Conservation (phyloP, 37 sponge, comb jelly and placozoan species). For the Dysidea cf. avara region DNA sequence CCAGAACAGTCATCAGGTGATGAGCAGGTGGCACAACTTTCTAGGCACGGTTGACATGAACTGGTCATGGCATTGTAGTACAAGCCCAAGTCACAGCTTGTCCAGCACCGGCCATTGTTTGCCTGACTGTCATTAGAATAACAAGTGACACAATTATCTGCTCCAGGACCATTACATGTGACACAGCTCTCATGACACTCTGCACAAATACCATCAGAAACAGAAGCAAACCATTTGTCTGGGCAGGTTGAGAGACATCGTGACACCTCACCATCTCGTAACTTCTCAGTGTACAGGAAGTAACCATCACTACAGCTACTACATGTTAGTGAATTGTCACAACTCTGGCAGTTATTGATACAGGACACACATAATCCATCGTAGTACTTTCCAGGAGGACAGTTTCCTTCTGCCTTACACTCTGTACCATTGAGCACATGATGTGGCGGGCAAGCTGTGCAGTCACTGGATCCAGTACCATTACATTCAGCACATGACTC, state of each 20-base stretch:
- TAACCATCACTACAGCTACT: no score
- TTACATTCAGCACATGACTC: constrained; percentile 46
- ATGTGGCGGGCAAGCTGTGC: constrained; percentile 21
- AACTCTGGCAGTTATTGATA: not conserved
- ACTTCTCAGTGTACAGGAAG: no score
- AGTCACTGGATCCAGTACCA: constrained; percentile 38
- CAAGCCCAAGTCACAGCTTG: constrained; percentile 15
- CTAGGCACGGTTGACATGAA: constrained; percentile 14
- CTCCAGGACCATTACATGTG: constrained; percentile 17
- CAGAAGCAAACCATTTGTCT: no score
- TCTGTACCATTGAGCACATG: not conserved
- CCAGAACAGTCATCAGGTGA: constrained; percentile 9
- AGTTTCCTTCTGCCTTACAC: constrained; percentile 2
- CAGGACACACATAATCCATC: constrained; percentile 11
- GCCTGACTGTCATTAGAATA: constrained; percentile 1
- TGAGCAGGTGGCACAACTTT: constrained; percentile 21
- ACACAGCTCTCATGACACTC: constrained; percentile 32
- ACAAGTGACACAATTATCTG: not conserved
- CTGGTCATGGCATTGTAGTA: not conserved
- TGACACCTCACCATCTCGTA: no score
- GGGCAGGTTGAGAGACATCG: no score
- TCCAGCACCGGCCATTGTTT: constrained; percentile 1
- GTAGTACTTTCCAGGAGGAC: constrained; percentile 23
- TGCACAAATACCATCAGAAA: constrained; percentile 2
- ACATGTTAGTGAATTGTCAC: not conserved